Base-by-base conservation (phyloP, 1,140 invertebrate genomes). In the Bathynomus jamesi region DNA sequence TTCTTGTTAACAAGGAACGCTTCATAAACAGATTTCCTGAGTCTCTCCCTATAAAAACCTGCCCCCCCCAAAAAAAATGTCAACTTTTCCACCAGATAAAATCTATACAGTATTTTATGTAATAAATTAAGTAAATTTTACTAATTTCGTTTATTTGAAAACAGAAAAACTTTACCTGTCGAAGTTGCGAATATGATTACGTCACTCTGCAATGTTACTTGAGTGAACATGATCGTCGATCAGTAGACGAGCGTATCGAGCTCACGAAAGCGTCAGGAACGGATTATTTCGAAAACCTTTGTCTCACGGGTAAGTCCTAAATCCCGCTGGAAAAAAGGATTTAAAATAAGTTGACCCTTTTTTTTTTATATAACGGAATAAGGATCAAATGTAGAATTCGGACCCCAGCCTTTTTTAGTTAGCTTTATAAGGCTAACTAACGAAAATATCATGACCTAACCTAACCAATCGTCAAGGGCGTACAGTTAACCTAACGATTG, bases 221-320 rank as follows among this genome's bases (percentile, higher is more conserved):
- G 17, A 93, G 91, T 79, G 93, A 95, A 79, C 89, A 91, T 4
- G 94, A 96, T 81, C 84, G 94, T 24, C 85, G 94, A 73, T 92
- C 92, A 0, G 91, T 89, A 0, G 90, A 89, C 0, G 91, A 91
- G 79, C 89, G 76, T n/a, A 74, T 80, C 28, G 91, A 94, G 79
- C 88, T 96, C 72, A 89, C 92, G 2, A 93, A 96, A 78, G 91
- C 91, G 1, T 90, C 91, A 78, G 94, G 93, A 27, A 91, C 94
- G 3, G 94, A 96, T 81, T 96, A 96, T 80, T 96, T 96, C 81
- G 94, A 96, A 84, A 96, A 96, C 83, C 85, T 95, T n/a, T 96
- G 94, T 79, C 83, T 96, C 74, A 91, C 92, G 84, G 89, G 91
- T 87, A 82, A 83, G 78, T 76, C 17, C 32, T 40, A 8, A n/a